Percentiles rank a stretch among this genome's conserved stretches.
Evolutionary conservation across 2,113 vertebrate genomes (phyloP).

Genomic region (Progne subis): DNA sequence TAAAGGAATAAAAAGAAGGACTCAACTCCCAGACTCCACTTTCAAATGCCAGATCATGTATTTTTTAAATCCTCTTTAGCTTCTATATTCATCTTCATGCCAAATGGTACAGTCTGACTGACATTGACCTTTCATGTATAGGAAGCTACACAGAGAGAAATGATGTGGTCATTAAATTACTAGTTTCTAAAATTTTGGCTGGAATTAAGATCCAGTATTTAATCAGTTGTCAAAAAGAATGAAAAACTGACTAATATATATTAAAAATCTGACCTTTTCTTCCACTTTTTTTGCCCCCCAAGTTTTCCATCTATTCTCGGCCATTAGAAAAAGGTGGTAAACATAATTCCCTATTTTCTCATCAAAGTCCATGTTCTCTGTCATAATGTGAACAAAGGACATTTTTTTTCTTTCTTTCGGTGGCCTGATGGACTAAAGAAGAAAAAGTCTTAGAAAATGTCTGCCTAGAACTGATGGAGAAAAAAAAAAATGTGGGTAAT

Average conservation of each 20-base stretch:
- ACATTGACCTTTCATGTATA: constrained; percentile 40
- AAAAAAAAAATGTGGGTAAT: background rate
- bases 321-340: background rate
- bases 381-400: background rate
- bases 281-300: rapidly evolving
- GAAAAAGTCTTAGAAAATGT: constrained; percentile 11
- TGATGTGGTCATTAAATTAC: constrained; percentile 24
- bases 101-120: constrained; percentile 40
- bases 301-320: background rate
- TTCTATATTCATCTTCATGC: constrained; percentile 56
- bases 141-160: constrained; percentile 7
- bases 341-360: background rate
- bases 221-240: background rate
- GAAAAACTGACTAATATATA: background rate
- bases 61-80: constrained; percentile 65
- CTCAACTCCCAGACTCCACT: background rate
- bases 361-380: background rate
- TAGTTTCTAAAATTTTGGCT: background rate
- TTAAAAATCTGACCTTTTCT: background rate
- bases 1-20: constrained; percentile 20
- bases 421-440: background rate
- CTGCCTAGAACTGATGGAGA: background rate
- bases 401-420: background rate
- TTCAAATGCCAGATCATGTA: constrained; percentile 54
- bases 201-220: background rate